A percentile compares a stretch with the other conserved stretches of the same genome.
Evolutionary conservation across 2,888 invertebrate genomes (phyloP).

Genomic region (Alentia gelatinosa): DNA sequence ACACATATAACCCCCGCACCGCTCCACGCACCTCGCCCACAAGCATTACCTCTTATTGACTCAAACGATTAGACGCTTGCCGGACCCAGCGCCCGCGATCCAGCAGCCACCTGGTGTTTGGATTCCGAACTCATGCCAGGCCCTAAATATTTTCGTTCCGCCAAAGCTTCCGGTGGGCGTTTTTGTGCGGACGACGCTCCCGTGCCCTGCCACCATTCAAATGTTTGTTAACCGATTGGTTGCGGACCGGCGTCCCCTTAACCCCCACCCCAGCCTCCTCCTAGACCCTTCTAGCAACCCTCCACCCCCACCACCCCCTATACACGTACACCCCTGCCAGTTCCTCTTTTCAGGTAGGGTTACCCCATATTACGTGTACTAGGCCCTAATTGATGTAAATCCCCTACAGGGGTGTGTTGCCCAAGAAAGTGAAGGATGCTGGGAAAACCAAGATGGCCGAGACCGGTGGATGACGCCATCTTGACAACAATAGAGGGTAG

Average conservation of each 20-base stretch:
- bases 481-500: slow-evolving; percentile 17
- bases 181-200: neutral
- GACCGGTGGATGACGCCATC: slow-evolving; percentile 39
- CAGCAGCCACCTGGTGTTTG: slow-evolving; percentile 26
- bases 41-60: neutral
- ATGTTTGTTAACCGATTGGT: neutral
- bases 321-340: neutral
- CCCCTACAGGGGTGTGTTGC: slow-evolving; percentile 14
- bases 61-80: slow-evolving; percentile 7
- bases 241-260: neutral
- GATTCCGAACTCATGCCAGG: slow-evolving; percentile 8
- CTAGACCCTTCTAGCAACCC: neutral
- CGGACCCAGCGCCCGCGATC: neutral
- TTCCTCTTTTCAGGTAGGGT: neutral
- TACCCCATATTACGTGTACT: neutral
- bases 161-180: neutral
- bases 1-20: too few relatives aligned
- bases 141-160: slow-evolving; percentile 49
- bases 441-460: slow-evolving; percentile 34
- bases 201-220: neutral
- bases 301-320: neutral
- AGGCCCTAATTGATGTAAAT: neutral
- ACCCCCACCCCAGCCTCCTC: neutral
- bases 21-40: neutral
- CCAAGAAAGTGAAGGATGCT: neutral